Conservation (phyloP, 2,113 vertebrate species). For the Osmerus eperlanus region DNA sequence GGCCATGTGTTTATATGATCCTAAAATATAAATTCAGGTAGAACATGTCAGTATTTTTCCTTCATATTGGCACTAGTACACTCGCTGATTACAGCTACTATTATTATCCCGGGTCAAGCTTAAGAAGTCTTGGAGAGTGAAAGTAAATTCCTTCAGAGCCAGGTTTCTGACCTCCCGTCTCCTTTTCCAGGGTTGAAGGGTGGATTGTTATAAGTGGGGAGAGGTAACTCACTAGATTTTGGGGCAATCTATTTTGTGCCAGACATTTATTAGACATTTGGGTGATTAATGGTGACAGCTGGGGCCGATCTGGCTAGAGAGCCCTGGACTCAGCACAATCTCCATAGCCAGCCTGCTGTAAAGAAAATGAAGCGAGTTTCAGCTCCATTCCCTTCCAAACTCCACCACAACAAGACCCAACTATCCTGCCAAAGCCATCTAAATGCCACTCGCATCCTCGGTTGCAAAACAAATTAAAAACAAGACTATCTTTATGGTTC, state of each 20-base stretch:
- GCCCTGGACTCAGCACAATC: constrained; percentile 39
- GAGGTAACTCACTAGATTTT: constrained; percentile 30
- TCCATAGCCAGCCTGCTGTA: constrained; percentile 26
- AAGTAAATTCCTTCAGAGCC: constrained; percentile 16
- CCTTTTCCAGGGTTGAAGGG: constrained; percentile 7
- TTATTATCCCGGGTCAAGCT: constrained; percentile 27
- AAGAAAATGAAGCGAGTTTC: constrained; percentile 11
- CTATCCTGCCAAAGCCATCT: neutral
- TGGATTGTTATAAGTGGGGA: neutral
- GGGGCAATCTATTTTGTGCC: neutral
- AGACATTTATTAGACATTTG: constrained; percentile 53
- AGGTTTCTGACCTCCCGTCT: constrained; percentile 16
- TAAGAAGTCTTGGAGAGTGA: constrained; percentile 20
- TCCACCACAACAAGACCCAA: neutral
- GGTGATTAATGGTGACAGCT: constrained; percentile 57
- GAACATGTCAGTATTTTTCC: neutral
- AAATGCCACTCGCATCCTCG: constrained; percentile 12
- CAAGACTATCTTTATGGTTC: no score
- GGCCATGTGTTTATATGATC: no score
- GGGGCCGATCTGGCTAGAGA: constrained; percentile 40
- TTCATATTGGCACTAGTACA: neutral
- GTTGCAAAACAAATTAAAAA: no score
- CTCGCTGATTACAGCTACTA: neutral
- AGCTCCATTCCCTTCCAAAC: neutral
- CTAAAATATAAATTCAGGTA: no score